Percentiles rank a stretch among this genome's conserved stretches.
Conservation (phyloP, 2,888 invertebrate genomes). For the Yponomeuta cagnagella region DNA sequence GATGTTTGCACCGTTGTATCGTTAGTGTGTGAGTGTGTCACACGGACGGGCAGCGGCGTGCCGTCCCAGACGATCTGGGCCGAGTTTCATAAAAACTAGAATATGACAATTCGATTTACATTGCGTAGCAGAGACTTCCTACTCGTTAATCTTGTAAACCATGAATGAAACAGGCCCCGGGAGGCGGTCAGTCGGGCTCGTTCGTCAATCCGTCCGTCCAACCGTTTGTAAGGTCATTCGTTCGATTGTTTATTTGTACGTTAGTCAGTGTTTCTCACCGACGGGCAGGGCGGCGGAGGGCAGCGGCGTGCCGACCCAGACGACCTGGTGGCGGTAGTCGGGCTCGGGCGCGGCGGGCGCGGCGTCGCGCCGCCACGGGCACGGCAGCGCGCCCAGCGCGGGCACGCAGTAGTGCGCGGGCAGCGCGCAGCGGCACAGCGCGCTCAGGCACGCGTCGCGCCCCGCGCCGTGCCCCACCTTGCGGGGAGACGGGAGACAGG, state of each 20-base stretch:
- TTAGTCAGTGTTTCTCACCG: slow-evolving; percentile 46
- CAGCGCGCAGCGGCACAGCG: slow-evolving; percentile 96
- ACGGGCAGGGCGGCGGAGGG: slow-evolving; percentile 88
- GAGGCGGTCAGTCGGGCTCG: slow-evolving; percentile 86
- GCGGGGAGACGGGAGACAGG: neutral
- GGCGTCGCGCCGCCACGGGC: slow-evolving; percentile 95
- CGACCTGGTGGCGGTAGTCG: slow-evolving; percentile 94
- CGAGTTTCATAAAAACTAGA: too few relatives aligned
- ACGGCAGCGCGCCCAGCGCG: slow-evolving; percentile 88
- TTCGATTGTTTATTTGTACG: too few relatives aligned
- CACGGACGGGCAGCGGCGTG: too few relatives aligned
- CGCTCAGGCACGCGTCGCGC: slow-evolving; percentile 95
- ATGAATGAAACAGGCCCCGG: too few relatives aligned
- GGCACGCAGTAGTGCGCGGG: slow-evolving; percentile 96
- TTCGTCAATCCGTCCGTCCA: too few relatives aligned
- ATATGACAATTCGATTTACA: too few relatives aligned
- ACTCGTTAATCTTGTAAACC: too few relatives aligned
- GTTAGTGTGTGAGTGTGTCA: too few relatives aligned
- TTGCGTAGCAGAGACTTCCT: too few relatives aligned
- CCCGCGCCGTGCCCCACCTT: slow-evolving; percentile 75
- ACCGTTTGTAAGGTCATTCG: too few relatives aligned
- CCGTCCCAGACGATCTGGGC: slow-evolving; percentile 90
- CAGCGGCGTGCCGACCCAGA: slow-evolving; percentile 96
- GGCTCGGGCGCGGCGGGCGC: slow-evolving; percentile 79
- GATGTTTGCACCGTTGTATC: too few relatives aligned